Base-by-base conservation (phyloP, 2,888 invertebrate species). In the Lasioglossum vierecki region DNA sequence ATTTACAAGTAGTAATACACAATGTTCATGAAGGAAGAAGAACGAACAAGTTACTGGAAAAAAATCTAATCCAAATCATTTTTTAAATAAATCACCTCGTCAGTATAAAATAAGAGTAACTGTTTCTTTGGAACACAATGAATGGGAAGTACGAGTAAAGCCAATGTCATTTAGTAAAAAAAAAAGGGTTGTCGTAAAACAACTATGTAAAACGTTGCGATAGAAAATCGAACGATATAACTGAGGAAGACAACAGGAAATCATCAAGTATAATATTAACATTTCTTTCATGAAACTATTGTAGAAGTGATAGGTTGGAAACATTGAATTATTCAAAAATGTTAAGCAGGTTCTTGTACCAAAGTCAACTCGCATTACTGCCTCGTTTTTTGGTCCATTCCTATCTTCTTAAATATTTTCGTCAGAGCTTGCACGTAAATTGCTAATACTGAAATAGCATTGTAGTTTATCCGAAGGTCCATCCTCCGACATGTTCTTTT, bases 371-470 rank as follows among this genome's bases (percentile, higher is more conserved):
- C 35, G 44, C 66, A 57, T 76, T 70, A 79, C 71, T 49, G 44
- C 66, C 39, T 60, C 63, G 74, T 77, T 75, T 63, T 77, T 79
- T 80, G 88, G 83, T 88, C 92, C 91, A 91, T 91, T 88, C 86
- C 92, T 88, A 89, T 49, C 88, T 91, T 86, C 78, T 81, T 88
- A 89, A 88, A 83, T 79, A 82, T 83, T 79, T 85, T 80, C 76
- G 87, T 77, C n/a, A 83, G 81, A 87, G 80, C 87, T 87, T 84
- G 88, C 87, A 87, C 76, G 44, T 83, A 71, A 76, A 87, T 79
- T 80, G 70, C 73, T 79, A 81, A 76, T 83, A 73, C 73, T 46
- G 26, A 80, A 80, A 46, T 41, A 82, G 41, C 76, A 63, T 70
- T 74, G 77, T 53, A 87, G 22, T 79, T 73, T 74, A 76, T 70